Conservation (phyloP, 2,888 invertebrate species). For the Agonum fuliginosum region DNA sequence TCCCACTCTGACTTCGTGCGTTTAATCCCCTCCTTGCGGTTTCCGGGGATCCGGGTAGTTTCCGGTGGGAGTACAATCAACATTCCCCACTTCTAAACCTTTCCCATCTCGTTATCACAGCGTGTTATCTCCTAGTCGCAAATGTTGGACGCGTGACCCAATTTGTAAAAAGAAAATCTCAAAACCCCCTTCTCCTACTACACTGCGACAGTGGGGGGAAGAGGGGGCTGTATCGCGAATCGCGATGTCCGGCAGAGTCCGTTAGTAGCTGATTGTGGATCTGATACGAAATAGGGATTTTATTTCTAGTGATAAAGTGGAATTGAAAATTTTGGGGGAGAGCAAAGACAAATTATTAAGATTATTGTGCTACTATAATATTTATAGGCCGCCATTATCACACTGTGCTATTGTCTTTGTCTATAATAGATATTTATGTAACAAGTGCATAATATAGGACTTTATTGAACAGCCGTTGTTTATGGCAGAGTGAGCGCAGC, state of each 20-base stretch:
- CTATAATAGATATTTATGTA: no score
- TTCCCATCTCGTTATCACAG: constrained; percentile 21
- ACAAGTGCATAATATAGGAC: no score
- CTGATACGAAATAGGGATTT: not conserved
- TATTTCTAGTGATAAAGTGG: no score
- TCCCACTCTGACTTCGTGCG: not conserved
- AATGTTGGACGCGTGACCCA: constrained; percentile 15
- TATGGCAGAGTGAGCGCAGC: no score
- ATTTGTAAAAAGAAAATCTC: constrained; percentile 37
- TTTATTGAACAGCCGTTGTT: no score
- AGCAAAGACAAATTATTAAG: no score
- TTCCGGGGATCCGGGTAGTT: no score
- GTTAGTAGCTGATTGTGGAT: not conserved
- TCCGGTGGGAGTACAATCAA: not conserved
- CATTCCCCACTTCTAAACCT: not conserved
- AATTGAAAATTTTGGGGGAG: no score
- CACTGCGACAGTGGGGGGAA: constrained; percentile 9
- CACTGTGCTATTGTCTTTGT: no score
- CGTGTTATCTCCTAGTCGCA: constrained; percentile 12
- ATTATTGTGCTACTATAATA: no score
- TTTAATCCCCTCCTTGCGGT: not conserved
- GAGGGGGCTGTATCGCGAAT: not conserved
- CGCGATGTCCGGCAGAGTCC: not conserved
- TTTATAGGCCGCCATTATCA: no score
- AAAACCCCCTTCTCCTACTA: not conserved